A percentile compares a stretch with the other conserved stretches of the same genome.
Conservation (phyloP, 2,797 vertebrate species). For the Uromys caudimaculatus region DNA sequence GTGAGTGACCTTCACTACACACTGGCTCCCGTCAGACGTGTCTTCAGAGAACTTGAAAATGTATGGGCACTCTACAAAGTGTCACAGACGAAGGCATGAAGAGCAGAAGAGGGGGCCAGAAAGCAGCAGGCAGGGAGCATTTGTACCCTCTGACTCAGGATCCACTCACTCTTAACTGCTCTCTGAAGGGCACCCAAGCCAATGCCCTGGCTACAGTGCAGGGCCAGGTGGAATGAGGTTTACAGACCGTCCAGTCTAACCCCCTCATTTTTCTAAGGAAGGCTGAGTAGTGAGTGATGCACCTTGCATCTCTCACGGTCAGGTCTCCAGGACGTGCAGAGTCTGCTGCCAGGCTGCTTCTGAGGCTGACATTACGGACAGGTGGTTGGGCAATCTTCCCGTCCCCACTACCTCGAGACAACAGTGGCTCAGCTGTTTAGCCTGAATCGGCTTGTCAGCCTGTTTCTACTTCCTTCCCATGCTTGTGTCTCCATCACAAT, state of each 20-base stretch:
- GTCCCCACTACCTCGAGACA: background rate
- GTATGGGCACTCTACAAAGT: fast-evolving
- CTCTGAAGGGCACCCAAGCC: background rate
- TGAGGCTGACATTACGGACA: background rate
- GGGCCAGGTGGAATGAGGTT: background rate
- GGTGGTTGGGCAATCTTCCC: background rate
- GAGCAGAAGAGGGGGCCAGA: background rate
- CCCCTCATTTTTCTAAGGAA: background rate
- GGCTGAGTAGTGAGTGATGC: too few relatives aligned
- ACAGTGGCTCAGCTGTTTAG: background rate
- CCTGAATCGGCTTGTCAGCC: background rate
- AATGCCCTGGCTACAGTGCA: fast-evolving
- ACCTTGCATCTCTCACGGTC: background rate
- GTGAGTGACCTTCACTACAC: background rate
- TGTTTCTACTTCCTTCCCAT: background rate
- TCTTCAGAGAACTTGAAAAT: background rate
- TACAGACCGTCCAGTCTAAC: background rate
- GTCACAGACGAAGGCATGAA: background rate
- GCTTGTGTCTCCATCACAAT: background rate
- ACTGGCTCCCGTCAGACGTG: background rate
- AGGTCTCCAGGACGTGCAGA: background rate
- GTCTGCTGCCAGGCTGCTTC: too few relatives aligned
- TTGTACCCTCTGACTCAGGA: background rate
- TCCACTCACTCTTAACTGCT: background rate
- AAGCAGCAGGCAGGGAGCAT: background rate